A percentile compares a stretch with the other conserved stretches of the same genome.
Evolutionary conservation across 2,888 invertebrate species (phyloP).

Genomic region (Gnatocerus cornutus): DNA sequence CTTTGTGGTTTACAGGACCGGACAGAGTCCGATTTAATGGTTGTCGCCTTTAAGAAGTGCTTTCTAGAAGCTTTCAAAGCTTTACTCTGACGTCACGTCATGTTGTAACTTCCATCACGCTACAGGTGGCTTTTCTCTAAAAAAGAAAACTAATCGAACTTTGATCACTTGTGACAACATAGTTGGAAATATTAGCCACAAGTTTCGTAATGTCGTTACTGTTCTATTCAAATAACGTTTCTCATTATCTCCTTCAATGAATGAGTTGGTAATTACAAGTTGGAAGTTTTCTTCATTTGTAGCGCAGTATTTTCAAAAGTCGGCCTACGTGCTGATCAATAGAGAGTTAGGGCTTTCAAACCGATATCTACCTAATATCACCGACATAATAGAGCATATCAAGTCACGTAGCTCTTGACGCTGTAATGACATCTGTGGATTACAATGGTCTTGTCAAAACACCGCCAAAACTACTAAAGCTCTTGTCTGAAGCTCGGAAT

Average conservation of each 20-base stretch:
- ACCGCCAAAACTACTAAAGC: slow-evolving; percentile 34
- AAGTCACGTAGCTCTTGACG: slow-evolving; percentile 29
- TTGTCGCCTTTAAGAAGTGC: slow-evolving; percentile 34
- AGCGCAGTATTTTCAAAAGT: no score
- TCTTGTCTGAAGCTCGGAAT: slow-evolving; percentile 23
- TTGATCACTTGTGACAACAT: slow-evolving; percentile 10
- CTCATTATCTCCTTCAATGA: slow-evolving; percentile 7
- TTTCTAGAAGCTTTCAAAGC: slow-evolving; percentile 33
- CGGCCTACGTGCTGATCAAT: slow-evolving; percentile 14
- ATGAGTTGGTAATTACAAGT: not conserved
- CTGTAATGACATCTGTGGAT: slow-evolving; percentile 25
- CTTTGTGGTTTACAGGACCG: slow-evolving; percentile 38
- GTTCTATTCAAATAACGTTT: slow-evolving; percentile 23
- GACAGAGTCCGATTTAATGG: slow-evolving; percentile 39
- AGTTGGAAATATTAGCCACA: not conserved
- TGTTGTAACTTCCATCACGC: slow-evolving; percentile 23
- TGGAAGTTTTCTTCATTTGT: not conserved
- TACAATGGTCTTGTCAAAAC: slow-evolving; percentile 35
- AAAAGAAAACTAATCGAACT: slow-evolving; percentile 3
- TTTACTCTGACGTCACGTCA: slow-evolving; percentile 36
- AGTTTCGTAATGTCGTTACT: not conserved
- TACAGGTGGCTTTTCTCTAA: slow-evolving; percentile 28
- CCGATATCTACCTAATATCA: slow-evolving; percentile 23
- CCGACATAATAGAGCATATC: slow-evolving; percentile 37
- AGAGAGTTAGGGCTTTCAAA: slow-evolving; percentile 26